Evolutionary conservation across 2,797 vertebrate species (phyloP).

Genomic region (Pipistrellus pygmaeus): DNA sequence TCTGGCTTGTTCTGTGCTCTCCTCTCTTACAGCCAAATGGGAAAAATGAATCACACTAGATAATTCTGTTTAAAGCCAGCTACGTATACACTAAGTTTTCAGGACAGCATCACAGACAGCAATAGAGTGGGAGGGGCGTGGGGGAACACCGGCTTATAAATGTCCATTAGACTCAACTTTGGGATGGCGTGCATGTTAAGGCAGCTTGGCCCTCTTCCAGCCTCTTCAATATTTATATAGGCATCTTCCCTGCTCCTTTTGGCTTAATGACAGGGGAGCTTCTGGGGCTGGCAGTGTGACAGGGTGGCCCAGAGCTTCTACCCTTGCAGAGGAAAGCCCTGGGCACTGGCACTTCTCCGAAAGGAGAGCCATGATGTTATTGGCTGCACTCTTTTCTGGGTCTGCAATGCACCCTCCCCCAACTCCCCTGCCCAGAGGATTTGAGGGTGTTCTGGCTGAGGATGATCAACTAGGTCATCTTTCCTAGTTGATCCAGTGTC

Average conservation of each 20-base stretch:
- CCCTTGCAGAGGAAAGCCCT: background rate
- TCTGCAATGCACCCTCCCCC: background rate
- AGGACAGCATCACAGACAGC: background rate
- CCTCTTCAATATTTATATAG: constrained; percentile 62
- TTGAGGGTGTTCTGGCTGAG: background rate
- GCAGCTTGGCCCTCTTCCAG: background rate
- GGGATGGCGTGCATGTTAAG: background rate
- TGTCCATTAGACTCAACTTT: background rate
- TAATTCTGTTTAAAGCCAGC: constrained; percentile 41
- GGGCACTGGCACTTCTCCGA: too few relatives aligned
- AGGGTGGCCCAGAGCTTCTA: background rate
- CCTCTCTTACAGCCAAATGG: constrained; percentile 57
- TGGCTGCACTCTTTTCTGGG: accelerated
- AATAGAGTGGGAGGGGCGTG: background rate
- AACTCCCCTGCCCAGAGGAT: background rate
- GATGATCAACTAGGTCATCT: too few relatives aligned
- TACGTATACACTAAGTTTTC: background rate
- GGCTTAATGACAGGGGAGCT: background rate
- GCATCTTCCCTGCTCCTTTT: constrained; percentile 37
- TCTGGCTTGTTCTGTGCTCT: constrained; percentile 35
- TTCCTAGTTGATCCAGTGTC: background rate
- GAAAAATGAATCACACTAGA: background rate
- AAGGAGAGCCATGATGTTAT: too few relatives aligned
- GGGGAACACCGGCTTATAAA: background rate
- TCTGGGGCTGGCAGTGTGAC: accelerated